phyloP scores from a whole-genome alignment of 2,113 vertebrate species.

The Morone saxatilis region DNA sequence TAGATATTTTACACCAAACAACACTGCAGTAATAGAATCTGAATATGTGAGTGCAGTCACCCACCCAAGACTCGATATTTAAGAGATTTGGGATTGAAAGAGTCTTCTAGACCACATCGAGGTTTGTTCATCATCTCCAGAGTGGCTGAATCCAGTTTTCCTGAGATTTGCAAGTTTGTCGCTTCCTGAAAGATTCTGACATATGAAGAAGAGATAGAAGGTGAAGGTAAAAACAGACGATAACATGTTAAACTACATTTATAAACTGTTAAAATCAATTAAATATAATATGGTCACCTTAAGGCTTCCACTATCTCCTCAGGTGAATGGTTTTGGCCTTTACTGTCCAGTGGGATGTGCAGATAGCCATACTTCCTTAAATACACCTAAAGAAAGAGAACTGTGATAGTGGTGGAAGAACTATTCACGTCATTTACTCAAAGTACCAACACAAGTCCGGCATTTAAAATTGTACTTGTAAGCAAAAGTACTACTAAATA shows the following conservation, averaged over 20 bases:
- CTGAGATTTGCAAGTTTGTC: conserved; percentile 83
- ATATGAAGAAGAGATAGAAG: not conserved
- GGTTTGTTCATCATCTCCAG: conserved; percentile 85
- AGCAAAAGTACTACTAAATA: not conserved
- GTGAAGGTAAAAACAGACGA: not conserved
- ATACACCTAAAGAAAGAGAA: conserved; percentile 74
- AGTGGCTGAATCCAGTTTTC: conserved; percentile 81
- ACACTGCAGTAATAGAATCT: not conserved
- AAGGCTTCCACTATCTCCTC: conserved; percentile 82
- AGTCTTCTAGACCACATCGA: conserved; percentile 88
- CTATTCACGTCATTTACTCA: not conserved
- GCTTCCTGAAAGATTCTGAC: conserved; percentile 83
- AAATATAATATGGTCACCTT: conserved; percentile 73
- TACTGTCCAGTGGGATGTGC: conserved; percentile 81
- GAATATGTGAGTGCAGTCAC: conserved; percentile 9
- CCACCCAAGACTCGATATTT: conserved; percentile 86
- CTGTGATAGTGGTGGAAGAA: not conserved
- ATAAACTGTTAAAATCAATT: not conserved
- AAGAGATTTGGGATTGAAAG: conserved; percentile 82
- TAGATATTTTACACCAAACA: not conserved
- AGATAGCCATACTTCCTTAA: conserved; percentile 87
- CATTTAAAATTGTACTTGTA: not conserved
- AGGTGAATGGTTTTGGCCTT: conserved; percentile 59
- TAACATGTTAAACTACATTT: not conserved
- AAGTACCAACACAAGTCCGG: not conserved